Conservation (phyloP, 1,140 invertebrate species). For the Aporrectodea caliginosa region DNA sequence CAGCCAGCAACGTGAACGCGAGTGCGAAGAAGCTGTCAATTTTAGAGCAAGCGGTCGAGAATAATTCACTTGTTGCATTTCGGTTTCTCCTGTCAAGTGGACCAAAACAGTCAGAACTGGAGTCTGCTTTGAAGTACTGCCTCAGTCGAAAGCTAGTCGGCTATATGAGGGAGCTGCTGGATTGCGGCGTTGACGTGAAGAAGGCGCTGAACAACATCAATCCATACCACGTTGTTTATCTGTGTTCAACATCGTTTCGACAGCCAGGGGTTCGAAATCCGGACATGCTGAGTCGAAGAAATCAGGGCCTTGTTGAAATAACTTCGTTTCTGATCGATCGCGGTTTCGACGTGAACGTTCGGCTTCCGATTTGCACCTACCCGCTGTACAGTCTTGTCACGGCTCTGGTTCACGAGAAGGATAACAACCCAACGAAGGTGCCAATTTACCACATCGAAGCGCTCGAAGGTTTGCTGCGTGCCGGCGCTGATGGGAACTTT, state of each 20-base stretch:
- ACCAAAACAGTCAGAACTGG: background rate
- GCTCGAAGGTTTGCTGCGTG: slow-evolving; percentile 10
- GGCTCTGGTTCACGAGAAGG: slow-evolving; percentile 23
- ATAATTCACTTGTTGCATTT: background rate
- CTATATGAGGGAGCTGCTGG: background rate
- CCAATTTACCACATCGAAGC: slow-evolving; percentile 24
- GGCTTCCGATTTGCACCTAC: slow-evolving; percentile 12
- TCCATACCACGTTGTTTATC: background rate
- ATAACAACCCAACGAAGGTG: slow-evolving; percentile 12
- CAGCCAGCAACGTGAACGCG: background rate
- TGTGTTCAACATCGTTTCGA: slow-evolving; percentile 8
- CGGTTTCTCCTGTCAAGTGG: background rate
- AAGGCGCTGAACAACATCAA: background rate
- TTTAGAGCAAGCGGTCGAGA: background rate
- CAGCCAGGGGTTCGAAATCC: background rate
- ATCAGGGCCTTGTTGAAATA: slow-evolving; percentile 10
- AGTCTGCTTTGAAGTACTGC: background rate
- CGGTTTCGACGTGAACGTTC: slow-evolving; percentile 19
- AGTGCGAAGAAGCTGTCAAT: background rate
- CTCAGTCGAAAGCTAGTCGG: background rate
- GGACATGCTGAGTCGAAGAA: background rate
- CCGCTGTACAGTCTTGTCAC: slow-evolving; percentile 30
- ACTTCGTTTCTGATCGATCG: slow-evolving; percentile 10
- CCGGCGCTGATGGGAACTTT: slow-evolving; percentile 28
- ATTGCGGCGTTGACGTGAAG: background rate